A percentile compares a stretch with the other conserved stretches of the same genome.
Evolutionary conservation across 64 coral and sea anemone genomes (phyloP).

Genomic region (Dendrophyllia cribrosa): DNA sequence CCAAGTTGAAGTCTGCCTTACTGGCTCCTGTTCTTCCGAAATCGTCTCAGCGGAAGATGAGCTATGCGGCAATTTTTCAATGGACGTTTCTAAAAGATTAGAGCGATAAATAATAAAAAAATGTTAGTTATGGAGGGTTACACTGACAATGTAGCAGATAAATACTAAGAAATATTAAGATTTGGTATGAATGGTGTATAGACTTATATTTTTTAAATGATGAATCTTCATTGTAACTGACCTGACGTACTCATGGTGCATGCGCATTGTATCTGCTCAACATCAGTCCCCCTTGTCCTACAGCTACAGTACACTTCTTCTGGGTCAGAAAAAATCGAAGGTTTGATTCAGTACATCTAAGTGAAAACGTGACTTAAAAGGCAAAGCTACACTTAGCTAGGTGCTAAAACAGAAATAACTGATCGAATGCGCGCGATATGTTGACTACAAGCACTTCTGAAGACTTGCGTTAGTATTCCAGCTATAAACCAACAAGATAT

Average conservation of each 20-base stretch:
- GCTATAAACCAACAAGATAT: no score
- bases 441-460: no score
- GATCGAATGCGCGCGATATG: no score
- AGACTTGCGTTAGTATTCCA: no score
- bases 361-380: no score
- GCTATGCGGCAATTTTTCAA: not conserved
- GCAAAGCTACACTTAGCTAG: no score
- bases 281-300: not conserved
- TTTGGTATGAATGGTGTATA: not conserved
- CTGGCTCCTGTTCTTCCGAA: not conserved
- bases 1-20: not conserved
- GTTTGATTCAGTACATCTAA: no score
- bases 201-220: not conserved
- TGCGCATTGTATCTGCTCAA: not conserved
- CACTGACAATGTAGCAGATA: no score
- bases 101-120: no score
- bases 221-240: not conserved
- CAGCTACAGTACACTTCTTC: not conserved
- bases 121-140: no score
- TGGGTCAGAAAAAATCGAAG: not conserved
- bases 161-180: not conserved
- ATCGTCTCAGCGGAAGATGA: slow-evolving; percentile 7
- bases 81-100: not conserved
- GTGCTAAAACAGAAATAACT: no score
- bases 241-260: not conserved